Evolutionary conservation across 2,797 vertebrate species (phyloP), one percentile per base, ranked within the genome.

Genomic region (Pelodytes ibericus): DNA sequence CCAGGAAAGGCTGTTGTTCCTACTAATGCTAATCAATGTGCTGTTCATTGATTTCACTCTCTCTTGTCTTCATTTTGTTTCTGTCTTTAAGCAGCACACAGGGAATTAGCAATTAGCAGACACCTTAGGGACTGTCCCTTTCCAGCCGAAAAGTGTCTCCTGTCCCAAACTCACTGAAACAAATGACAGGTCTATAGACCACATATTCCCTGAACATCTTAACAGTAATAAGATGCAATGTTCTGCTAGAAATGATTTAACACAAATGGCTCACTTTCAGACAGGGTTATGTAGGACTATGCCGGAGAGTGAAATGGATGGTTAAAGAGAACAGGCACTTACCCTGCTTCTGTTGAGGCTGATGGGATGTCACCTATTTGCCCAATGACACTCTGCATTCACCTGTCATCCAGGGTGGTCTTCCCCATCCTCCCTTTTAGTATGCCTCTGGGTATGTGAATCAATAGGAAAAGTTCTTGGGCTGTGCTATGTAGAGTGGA

Each of bases 31-130:
- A 75, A 67, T 75, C 57, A 69, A 49, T 61, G 64, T 33, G 26
- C 58, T 69, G 58, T 24, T 27, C 49, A 77, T 64, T 64, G 74
- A 77, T 77, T 77, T 71, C n/a, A n/a, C n/a, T 18, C 60, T 62
- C n/a, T 77, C 47, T 61, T 75, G 25, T 61, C 47, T 47, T 76
- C 63, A 47, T 63, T 71, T 24, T 64, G 74, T 64, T 65, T 62
- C 66, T 70, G 31, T 63, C 31, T 57, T 49, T 25, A 77, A 29
- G 44, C 41, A 13, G 36, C 49, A 24, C 62, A 30, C 29, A 30
- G 49, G 59, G 74, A 77, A 71, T 77, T 64, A 71, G 31, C 74
- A 71, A 57, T 58, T 13, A 27, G 25, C 24, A 62, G 57, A 71
- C 24, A 63, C 66, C 66, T 70, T 25, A 10, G 67, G 58, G 66